A percentile compares a stretch with the other conserved stretches of the same genome.
These are phyloP conservation scores for Rhinella marina DNA, from an alignment of 2,797 vertebrate genomes.

Conservation along the genomic window DNA sequence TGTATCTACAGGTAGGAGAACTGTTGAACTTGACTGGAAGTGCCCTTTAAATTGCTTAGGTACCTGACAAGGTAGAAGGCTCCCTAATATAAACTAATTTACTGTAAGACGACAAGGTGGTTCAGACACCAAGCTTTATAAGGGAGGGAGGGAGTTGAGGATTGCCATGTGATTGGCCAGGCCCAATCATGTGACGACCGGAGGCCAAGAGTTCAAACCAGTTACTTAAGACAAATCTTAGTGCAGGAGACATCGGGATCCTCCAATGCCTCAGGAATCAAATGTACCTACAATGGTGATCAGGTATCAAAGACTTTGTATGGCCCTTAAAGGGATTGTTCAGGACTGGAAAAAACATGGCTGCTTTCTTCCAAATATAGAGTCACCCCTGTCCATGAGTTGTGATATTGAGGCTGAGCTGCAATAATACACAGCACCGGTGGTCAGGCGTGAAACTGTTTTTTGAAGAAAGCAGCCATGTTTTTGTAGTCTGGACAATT, in stretches of 20 bases:
- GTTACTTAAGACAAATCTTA: constrained; percentile 8
- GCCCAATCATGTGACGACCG: neutral
- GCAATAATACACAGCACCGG: neutral
- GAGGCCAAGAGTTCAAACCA: neutral
- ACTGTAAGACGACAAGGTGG: no score
- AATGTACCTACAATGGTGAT: neutral
- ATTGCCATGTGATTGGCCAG: neutral
- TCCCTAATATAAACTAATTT: neutral
- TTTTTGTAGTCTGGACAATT: no score
- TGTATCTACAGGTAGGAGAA: neutral
- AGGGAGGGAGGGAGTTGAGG: neutral
- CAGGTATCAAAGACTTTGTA: neutral
- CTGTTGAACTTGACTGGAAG: neutral
- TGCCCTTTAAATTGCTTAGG: neutral
- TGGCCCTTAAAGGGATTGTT: neutral
- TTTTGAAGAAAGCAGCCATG: neutral
- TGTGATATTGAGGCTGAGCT: neutral
- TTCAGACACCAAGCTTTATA: neutral
- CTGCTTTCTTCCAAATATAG: neutral
- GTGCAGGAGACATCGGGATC: constrained; percentile 25
- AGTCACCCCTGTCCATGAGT: neutral
- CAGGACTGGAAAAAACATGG: neutral
- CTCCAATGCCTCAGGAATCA: neutral
- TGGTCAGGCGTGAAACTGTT: neutral
- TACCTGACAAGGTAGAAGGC: neutral